Base-by-base conservation (phyloP, 2,888 invertebrate genomes). In the Megalurothrips usitatus region DNA sequence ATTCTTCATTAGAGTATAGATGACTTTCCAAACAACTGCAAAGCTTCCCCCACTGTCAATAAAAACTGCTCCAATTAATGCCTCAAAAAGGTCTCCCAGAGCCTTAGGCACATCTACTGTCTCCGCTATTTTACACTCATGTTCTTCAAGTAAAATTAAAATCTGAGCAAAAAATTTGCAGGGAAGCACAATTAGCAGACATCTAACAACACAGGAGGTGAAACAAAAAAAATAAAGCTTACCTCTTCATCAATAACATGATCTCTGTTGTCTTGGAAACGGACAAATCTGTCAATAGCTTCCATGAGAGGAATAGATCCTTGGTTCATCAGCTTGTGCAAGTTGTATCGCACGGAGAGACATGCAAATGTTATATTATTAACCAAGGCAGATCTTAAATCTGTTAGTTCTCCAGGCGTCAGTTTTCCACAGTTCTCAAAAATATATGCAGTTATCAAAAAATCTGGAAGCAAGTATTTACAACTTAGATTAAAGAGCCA, bases 341-440 rank as follows among this genome's bases (percentile, higher is more conserved):
- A 91, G 19, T 93, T 92, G 87, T 94, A 91, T 83, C 95, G 92
- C 19, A 98, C 96, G 9, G 95, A 92, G 80, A 97, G 90, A 43
- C 95, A 94, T 0, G 96, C 98, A 85, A 99, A 96, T 0, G 97
- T 98, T 82, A 95, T 92, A 86, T 99, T 99, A 86, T 99, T 99
- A 3, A 99, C 99, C 3, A 99, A 89, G 0, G 99, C 96, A 0
- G 98, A 98, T 63, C 99, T 90, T 82, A 99, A 87, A 88, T 99
- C 98, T 0, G 98, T 98, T 81, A 99, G 88, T 26, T 95, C 92
- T 0, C 98, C 98, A 0, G 97, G 96, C 81, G 90, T 91, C 85
- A 95, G 89, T 78, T 88, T 85, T 0, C 88, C 88, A 82, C 91
- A 92, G 83, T 91, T 91, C 87, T 97, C 96, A 86, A 91, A 98